Evolutionary conservation across 1,140 invertebrate genomes (phyloP).

Genomic region (Bicyclus anynana): DNA sequence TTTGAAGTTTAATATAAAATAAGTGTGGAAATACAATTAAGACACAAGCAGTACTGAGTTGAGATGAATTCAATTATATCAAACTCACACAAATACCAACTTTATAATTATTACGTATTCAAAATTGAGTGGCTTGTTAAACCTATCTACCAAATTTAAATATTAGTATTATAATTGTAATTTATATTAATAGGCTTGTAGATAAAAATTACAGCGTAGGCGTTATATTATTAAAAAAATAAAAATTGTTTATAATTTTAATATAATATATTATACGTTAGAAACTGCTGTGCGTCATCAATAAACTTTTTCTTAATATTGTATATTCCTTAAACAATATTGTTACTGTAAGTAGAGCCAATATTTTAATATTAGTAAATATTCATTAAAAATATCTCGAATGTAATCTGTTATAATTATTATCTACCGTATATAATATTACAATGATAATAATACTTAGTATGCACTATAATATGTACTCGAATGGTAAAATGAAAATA

Average conservation of each 20-base stretch:
- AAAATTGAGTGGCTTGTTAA: too few species aligned
- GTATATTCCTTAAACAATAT: background rate
- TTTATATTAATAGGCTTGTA: background rate
- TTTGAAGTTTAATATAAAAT: too few species aligned
- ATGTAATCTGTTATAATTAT: slow-evolving; percentile 9
- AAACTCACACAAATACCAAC: too few species aligned
- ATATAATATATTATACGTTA: background rate
- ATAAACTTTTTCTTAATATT: slow-evolving; percentile 34
- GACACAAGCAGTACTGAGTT: too few species aligned
- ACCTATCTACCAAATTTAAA: background rate
- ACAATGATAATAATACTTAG: background rate
- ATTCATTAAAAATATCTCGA: background rate
- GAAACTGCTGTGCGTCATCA: slow-evolving; percentile 58
- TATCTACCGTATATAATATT: too few species aligned
- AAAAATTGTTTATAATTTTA: background rate
- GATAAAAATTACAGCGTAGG: background rate
- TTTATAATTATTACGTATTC: too few species aligned
- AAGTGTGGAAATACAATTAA: too few species aligned
- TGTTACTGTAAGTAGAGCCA: background rate
- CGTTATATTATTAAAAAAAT: background rate
- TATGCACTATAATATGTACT: background rate
- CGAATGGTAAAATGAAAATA: slow-evolving; percentile 3
- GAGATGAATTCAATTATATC: too few species aligned
- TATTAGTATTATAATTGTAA: background rate
- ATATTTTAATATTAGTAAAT: slow-evolving; percentile 3